Evolutionary conservation across 1,140 invertebrate genomes (phyloP), one percentile per base, ranked within the genome.

Genomic region (Agrypnia vestita): DNA sequence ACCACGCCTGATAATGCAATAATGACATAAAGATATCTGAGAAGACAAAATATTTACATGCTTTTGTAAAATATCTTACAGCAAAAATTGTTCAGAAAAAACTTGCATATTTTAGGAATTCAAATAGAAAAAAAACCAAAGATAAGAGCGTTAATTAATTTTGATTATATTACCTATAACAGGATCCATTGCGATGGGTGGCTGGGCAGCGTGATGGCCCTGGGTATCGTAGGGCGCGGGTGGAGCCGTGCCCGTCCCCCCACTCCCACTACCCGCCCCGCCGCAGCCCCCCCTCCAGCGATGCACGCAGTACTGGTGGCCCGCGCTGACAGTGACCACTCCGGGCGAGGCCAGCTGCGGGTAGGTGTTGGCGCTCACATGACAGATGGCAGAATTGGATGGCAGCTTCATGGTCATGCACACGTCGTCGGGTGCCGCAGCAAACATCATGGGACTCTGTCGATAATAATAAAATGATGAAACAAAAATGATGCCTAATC

Each of bases 381-480:
- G 97, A 80, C 97, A 97, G 47, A 99, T 96, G 6, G 98, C 96
- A 3, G 98, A 98, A 86, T 99, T 99, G 44, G 97, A 99, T 76
- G 98, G 94, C 88, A 99, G 98, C 89, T 99, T 99, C 91, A 99
- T 96, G 3, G 97, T 94, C 96, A 99, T 97, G 86, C 98, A 99
- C 0, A 99, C 93, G 86, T 99, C 98, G 85, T 99, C 98, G 3
- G 97, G 96, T 75, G 97, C 95, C 46, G 96, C 95, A 43, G 97
- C 96, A 89, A 99, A 99, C 97, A 99, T 99, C 93, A 99, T 95
- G 0, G 98, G 98, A 25, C 94, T 95, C 96, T 97, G 88, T 4
- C n/a, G n/a, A n/a, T n/a, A n/a, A n/a, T n/a, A n/a, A n/a, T n/a
- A n/a, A n/a, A n/a, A n/a, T 35, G 25, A 35, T 35, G 25, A 35